Conservation (phyloP, 2,113 vertebrate genomes). For the Sturnus vulgaris region DNA sequence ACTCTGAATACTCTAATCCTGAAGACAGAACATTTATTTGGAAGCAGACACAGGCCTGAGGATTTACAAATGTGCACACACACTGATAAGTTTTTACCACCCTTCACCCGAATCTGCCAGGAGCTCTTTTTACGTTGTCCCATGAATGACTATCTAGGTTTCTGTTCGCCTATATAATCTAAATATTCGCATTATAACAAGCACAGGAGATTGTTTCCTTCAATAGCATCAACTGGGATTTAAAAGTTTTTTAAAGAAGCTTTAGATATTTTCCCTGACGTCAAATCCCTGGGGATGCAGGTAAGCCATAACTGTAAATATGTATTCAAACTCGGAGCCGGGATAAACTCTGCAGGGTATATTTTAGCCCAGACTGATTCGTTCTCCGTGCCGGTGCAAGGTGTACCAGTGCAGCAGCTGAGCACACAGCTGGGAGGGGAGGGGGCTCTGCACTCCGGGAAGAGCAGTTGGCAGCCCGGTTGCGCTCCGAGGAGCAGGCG, state of each 20-base stretch:
- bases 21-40: neutral
- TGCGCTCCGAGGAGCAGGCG: fast-evolving
- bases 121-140: neutral
- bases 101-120: neutral
- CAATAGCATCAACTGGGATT: neutral
- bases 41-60: neutral
- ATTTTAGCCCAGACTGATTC: neutral
- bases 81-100: neutral
- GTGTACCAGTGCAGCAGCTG: neutral
- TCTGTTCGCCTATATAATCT: neutral
- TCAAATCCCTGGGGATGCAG: neutral
- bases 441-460: fast-evolving
- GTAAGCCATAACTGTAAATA: neutral
- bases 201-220: neutral
- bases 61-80: neutral
- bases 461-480: fast-evolving
- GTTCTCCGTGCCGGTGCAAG: neutral
- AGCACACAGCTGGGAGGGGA: neutral
- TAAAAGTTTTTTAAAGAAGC: neutral
- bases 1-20: neutral
- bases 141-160: neutral
- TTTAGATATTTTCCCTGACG: neutral
- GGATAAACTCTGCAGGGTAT: neutral
- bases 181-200: neutral
- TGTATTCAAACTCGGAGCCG: neutral